Percentiles rank a stretch among this genome's conserved stretches.
Conservation (phyloP, 2,888 invertebrate species). For the Lasioglossum calceatum region DNA sequence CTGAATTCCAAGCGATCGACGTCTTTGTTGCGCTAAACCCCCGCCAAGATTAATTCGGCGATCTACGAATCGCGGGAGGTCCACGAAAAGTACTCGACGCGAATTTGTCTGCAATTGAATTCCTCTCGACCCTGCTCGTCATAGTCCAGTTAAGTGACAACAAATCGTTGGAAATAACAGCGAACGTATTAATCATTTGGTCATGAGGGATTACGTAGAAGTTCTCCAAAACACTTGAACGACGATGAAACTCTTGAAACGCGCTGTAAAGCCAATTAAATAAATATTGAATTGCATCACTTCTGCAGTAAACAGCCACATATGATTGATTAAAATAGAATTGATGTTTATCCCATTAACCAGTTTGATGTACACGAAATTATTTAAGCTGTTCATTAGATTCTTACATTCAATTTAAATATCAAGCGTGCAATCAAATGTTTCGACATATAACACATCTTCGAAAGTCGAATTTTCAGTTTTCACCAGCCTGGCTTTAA, state of each 20-base stretch:
- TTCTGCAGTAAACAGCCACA: not conserved
- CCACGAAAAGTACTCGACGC: not conserved
- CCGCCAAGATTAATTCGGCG: not conserved
- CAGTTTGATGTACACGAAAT: not conserved
- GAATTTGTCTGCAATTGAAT: not conserved
- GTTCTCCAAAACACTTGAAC: not conserved
- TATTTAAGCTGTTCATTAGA: not conserved
- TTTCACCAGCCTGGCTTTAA: not conserved
- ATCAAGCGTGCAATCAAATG: no score
- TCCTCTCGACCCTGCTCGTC: not conserved
- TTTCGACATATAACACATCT: no score
- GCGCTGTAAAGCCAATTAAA: not conserved
- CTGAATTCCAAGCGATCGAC: constrained; percentile 7
- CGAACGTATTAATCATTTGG: not conserved
- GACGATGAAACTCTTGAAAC: not conserved
- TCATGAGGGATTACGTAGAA: no score
- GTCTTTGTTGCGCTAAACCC: not conserved
- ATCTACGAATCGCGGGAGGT: not conserved
- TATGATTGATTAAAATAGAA: not conserved
- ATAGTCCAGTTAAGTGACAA: not conserved
- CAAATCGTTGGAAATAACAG: not conserved
- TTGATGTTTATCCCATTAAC: not conserved
- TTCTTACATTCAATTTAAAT: no score
- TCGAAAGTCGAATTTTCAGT: not conserved
- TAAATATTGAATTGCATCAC: not conserved